A percentile compares a stretch with the other conserved stretches of the same genome.
Evolutionary conservation across 2,797 vertebrate genomes (phyloP).

Genomic region (Adelosebastes latens): DNA sequence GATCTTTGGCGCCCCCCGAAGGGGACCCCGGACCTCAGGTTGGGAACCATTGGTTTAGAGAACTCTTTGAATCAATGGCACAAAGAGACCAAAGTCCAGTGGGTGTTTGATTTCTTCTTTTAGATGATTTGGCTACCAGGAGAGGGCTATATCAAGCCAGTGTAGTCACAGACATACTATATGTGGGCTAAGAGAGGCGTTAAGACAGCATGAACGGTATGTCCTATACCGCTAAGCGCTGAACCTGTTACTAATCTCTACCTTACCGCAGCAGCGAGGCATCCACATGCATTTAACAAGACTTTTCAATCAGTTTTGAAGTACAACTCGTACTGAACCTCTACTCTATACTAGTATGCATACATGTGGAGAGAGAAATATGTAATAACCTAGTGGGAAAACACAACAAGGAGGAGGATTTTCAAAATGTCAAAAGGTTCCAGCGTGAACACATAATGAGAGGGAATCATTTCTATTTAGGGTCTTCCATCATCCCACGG

Average conservation of each 20-base stretch:
- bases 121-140: background rate
- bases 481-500: conserved; percentile 59
- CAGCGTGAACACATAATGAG: conserved; percentile 42
- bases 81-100: background rate
- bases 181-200: conserved; percentile 1
- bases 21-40: no score
- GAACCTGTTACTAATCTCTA: conserved; percentile 18
- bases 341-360: background rate
- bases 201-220: conserved; percentile 6
- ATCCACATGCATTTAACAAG: background rate
- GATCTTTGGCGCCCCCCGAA: no score
- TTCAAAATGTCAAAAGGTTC: conserved; percentile 54
- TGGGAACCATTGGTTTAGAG: no score
- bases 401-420: conserved; percentile 16
- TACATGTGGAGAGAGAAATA: background rate
- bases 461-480: conserved; percentile 57
- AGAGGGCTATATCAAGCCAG: background rate
- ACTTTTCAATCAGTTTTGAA: background rate
- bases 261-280: background rate
- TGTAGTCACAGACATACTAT: conserved; percentile 14
- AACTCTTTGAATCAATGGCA: background rate
- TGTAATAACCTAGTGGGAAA: background rate
- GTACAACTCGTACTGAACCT: background rate
- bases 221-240: conserved; percentile 9
- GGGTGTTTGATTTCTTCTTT: conserved; percentile 1